Conservation (phyloP, 2,797 vertebrate species). For the Cottoperca gobio region DNA sequence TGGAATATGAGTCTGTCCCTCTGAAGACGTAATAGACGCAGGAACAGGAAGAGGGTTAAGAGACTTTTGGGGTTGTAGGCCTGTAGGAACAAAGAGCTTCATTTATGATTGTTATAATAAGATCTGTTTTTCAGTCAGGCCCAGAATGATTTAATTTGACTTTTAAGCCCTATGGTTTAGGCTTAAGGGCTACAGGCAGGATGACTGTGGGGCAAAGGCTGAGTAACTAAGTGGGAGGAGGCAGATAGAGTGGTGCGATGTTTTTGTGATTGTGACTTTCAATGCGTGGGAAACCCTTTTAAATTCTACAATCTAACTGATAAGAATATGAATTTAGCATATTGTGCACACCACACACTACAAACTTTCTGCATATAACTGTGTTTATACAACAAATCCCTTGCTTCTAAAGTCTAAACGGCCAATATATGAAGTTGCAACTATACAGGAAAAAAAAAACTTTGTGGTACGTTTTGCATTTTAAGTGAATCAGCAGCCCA, state of each 20-base stretch:
- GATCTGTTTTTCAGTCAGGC: conserved; percentile 70
- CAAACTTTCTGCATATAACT: neutral
- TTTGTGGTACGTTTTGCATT: conserved; percentile 50
- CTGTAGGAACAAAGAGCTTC: conserved; percentile 75
- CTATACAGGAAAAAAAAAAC: conserved; percentile 14
- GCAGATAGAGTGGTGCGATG: conserved; percentile 4
- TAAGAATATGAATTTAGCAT: conserved; percentile 31
- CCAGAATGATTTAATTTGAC: conserved; percentile 75
- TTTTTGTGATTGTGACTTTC: conserved; percentile 18
- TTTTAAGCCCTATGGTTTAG: conserved; percentile 61
- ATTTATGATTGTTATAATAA: conserved; percentile 82
- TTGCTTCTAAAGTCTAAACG: conserved; percentile 31
- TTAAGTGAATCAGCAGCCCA: conserved; percentile 61
- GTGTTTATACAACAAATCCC: conserved; percentile 48
- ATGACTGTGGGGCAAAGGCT: conserved; percentile 27
- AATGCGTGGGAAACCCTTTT: conserved; percentile 43
- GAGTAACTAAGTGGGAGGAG: conserved; percentile 17
- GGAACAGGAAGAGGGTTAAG: conserved; percentile 50
- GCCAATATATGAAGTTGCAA: conserved; percentile 33
- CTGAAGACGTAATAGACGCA: conserved; percentile 64
- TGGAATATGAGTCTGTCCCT: conserved; percentile 67
- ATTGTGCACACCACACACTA: neutral
- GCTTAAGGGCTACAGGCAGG: conserved; percentile 40
- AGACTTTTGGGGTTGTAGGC: conserved; percentile 58
- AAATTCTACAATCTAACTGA: conserved; percentile 42